Evolutionary conservation across 2,113 vertebrate genomes (phyloP).

Genomic region (Probosciger aterrimus): DNA sequence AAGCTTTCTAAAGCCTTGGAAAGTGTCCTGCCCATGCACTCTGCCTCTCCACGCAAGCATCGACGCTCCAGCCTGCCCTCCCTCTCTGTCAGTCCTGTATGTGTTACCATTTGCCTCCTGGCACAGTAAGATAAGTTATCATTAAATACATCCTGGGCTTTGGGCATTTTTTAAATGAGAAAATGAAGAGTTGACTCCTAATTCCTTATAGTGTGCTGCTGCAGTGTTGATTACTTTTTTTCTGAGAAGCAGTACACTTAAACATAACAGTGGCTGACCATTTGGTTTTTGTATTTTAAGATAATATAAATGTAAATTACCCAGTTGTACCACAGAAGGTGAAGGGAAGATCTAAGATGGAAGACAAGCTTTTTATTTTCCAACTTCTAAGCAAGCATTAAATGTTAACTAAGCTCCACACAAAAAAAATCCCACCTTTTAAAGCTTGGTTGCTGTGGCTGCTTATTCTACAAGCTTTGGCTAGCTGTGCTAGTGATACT

Average conservation of each 20-base stretch:
- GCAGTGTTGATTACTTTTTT: neutral
- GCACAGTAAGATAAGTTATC: slow-evolving; percentile 81
- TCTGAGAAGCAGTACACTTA: neutral
- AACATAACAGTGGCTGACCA: neutral
- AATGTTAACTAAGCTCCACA: neutral
- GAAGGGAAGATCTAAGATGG: neutral
- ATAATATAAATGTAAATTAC: neutral
- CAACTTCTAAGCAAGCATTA: neutral
- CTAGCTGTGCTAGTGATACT: neutral
- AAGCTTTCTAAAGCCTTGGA: slow-evolving; percentile 97
- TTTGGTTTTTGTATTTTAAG: neutral
- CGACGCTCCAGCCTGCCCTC: slow-evolving; percentile 95
- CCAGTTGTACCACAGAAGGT: neutral
- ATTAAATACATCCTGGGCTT: slow-evolving; percentile 82
- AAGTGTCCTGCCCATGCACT: slow-evolving; percentile 92
- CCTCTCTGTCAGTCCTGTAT: slow-evolving; percentile 96
- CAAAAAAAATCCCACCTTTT: neutral
- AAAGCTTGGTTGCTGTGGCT: neutral
- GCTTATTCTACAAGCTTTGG: neutral
- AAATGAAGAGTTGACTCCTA: neutral
- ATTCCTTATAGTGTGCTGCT: slow-evolving; percentile 7
- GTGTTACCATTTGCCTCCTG: slow-evolving; percentile 78
- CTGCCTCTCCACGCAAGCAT: slow-evolving; percentile 81
- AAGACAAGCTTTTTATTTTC: neutral
- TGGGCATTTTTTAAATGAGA: slow-evolving; percentile 42